Evolutionary conservation across 2,113 vertebrate genomes (phyloP), one percentile per base, ranked within the genome.

Genomic region (Nycticorax nycticorax): DNA sequence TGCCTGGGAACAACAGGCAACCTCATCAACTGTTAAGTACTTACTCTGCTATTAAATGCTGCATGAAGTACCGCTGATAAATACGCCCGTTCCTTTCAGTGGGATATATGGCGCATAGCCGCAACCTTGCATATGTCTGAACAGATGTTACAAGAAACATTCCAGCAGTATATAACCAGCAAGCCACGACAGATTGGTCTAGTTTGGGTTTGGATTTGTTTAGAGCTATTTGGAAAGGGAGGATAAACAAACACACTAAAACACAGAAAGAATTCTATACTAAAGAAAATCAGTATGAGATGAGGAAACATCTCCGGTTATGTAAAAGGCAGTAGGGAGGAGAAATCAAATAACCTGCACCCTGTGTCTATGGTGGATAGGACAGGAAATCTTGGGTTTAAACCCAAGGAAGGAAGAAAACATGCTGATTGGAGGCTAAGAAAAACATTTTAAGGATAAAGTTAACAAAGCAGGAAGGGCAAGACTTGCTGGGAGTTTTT

Each of bases 31-130:
- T 45, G 27, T 16, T 47, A 11, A 33, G 21, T 16, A 26, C 23
- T 19, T 4, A 6, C 48, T 80, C 74, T 64, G 57, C 69, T 39
- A 7, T 19, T 30, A 22, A 81, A 59, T 7, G 67, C 18, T 30
- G 62, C 62, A 10, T 14, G 50, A 33, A 35, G n/a, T 4, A 26
- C 27, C 60, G 52, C 71, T 59, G 81, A n/a, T 32, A 12, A 39
- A 30, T 6, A n/a, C 0, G 37, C 33, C 21, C 12, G 35, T 7
- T 80, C 68, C 91, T 53, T 68, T 32, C 45, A 6, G 3, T 1
- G 4, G 19, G 62, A 39, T 14, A 5, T 3, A 35, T 1, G 24
- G 43, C 1, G 10, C 55, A 19, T 2, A 50, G 66, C 60, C 5
- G 13, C 59, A 68, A 9, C 86, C 33, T 5, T 50, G 73, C 35